phyloP scores from a whole-genome alignment of 2,113 vertebrate genomes.

The Gymnogyps californianus region DNA sequence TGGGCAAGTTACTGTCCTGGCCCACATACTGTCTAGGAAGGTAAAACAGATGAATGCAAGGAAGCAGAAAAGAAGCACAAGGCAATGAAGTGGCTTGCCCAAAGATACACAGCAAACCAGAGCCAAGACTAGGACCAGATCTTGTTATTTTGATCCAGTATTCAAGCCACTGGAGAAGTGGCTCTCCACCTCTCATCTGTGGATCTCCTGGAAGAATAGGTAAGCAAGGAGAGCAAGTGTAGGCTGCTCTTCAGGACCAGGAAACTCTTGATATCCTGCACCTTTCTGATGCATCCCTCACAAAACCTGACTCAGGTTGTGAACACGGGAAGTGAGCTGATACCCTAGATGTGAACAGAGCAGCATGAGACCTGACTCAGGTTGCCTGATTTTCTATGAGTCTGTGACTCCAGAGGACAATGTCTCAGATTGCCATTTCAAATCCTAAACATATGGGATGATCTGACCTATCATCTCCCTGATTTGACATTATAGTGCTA shows the following conservation, averaged over 20 bases:
- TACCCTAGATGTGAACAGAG: not conserved
- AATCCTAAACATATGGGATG: not conserved
- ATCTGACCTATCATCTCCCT: not conserved
- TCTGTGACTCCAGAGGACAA: not conserved
- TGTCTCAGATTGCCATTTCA: not conserved
- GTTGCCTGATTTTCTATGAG: not conserved
- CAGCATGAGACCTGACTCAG: not conserved
- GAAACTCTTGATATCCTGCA: not conserved
- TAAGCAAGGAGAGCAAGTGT: not conserved
- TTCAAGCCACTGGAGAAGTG: not conserved
- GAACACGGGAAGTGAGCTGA: not conserved
- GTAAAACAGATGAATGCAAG: not conserved
- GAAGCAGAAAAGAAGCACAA: not conserved
- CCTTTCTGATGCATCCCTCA: not conserved
- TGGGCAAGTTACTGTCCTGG: not conserved
- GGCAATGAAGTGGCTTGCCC: not conserved
- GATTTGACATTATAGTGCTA: not conserved
- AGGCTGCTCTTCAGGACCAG: not conserved
- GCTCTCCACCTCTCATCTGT: not conserved
- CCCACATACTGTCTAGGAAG: not conserved
- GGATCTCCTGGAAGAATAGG: not conserved
- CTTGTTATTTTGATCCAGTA: not conserved
- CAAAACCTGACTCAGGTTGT: not conserved
- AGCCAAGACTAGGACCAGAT: not conserved
- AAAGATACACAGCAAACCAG: not conserved